Conservation (phyloP, 2,888 invertebrate genomes). For the Iphiclides podalirius region DNA sequence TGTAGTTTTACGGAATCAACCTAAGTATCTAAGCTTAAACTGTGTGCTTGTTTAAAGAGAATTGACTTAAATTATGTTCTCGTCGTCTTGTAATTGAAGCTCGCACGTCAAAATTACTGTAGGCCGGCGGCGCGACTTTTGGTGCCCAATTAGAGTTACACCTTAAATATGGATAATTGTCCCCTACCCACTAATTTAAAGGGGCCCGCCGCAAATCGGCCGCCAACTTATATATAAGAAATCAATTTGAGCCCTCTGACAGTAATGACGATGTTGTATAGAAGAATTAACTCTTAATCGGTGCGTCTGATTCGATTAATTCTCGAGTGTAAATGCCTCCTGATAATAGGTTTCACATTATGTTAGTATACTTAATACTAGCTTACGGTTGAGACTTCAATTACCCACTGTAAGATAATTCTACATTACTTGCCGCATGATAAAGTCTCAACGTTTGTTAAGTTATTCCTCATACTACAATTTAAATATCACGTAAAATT, state of each 20-base stretch:
- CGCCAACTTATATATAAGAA: constrained; percentile 36
- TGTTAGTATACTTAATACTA: no score
- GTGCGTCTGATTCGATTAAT: constrained; percentile 33
- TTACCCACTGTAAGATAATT: no score
- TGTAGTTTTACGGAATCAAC: neutral
- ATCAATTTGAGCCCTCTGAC: constrained; percentile 35
- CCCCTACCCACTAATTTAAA: constrained; percentile 52
- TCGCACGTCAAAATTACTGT: constrained; percentile 34
- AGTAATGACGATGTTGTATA: constrained; percentile 33
- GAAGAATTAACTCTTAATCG: constrained; percentile 35
- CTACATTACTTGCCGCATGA: no score
- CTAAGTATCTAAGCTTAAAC: constrained; percentile 14
- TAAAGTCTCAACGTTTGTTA: no score
- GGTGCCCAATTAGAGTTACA: constrained; percentile 48
- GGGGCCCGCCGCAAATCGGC: constrained; percentile 38
- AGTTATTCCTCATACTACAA: no score
- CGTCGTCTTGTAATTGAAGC: constrained; percentile 20
- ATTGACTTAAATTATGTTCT: constrained; percentile 14
- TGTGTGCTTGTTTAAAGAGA: constrained; percentile 9
- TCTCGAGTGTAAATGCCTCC: constrained; percentile 27
- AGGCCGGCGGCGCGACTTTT: constrained; percentile 35
- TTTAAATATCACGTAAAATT: no score
- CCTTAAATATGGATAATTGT: constrained; percentile 55
- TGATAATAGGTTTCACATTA: no score
- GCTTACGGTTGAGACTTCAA: no score